Evolutionary conservation across 2,888 invertebrate species (phyloP), one percentile per base, ranked within the genome.

Genomic region (Pasiphila rectangulata): DNA sequence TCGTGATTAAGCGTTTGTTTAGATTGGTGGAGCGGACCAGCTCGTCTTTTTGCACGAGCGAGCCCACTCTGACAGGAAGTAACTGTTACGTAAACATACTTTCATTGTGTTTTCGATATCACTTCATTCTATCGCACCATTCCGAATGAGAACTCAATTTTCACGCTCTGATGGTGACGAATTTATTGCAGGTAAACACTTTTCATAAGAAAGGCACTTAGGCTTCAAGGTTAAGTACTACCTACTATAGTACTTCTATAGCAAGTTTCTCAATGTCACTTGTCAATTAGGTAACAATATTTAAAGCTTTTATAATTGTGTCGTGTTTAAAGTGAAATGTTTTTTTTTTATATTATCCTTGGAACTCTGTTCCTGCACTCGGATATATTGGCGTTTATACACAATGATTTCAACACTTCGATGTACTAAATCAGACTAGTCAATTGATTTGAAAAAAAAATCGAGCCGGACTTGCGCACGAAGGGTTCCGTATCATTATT

Each of bases 71-170:
- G 59, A 35, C 56, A 56, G 70, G 63, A 72, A 68, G 63, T 64
- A 61, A 45, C 32, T 24, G 51, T 81, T 79, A 71, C 72, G 69
- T 67, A 73, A 61, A 25, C 77, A 61, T 67, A 75, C 81, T 81
- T 80, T 79, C 81, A 77, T 79, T 79, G 69, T 75, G 62, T 75
- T 74, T 69, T 72, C 67, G 69, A 75, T 79, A 74, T 68, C 61
- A 70, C 62, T 61, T 63, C 56, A 64, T 61, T 64, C 51, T 60
- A 56, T 57, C 56, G 32, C 17, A 32, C 32, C 32, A 60, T 51
- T 61, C 54, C 56, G 56, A 70, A 67, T 62, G 54, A 62, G 64
- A 61, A 59, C 57, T 53, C 43, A 58, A 58, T 63, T 63, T 64
- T 67, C 59, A 69, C 62, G 68, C 64, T 71, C 63, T 60, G 54